Evolutionary conservation across 1,140 invertebrate species (phyloP).

Genomic region (Lucilia cuprina): DNA sequence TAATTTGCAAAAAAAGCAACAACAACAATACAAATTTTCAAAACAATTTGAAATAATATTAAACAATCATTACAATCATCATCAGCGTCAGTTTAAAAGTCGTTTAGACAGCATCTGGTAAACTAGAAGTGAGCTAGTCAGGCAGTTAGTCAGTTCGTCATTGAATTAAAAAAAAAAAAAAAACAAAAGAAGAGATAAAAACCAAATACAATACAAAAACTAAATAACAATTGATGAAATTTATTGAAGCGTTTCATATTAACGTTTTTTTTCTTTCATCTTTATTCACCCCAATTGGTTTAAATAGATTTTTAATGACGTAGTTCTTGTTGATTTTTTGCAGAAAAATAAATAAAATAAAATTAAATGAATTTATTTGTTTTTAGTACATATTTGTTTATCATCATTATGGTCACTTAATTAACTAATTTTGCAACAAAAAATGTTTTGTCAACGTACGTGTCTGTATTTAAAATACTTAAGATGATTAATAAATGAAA

Average conservation of each 20-base stretch:
- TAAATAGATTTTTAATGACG: background rate
- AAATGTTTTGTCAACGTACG: background rate
- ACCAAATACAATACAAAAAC: background rate
- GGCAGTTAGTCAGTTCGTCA: background rate
- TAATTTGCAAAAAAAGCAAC: background rate
- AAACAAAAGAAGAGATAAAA: background rate
- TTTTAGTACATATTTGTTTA: no score
- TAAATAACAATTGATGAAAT: background rate
- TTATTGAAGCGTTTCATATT: background rate
- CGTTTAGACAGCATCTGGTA: background rate
- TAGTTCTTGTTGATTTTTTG: background rate
- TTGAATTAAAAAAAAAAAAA: background rate
- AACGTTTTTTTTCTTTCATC: background rate
- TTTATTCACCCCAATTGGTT: background rate
- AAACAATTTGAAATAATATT: constrained; percentile 12
- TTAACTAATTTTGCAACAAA: background rate
- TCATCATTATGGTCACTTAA: background rate
- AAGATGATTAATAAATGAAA: background rate
- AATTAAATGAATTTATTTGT: no score
- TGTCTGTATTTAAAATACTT: background rate
- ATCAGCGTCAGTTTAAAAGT: background rate
- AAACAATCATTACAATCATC: background rate
- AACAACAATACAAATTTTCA: background rate
- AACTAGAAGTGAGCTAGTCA: no score
- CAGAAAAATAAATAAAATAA: background rate